Evolutionary conservation across 2,797 vertebrate species (phyloP).

Genomic region (Pseudocheirus occidentalis): DNA sequence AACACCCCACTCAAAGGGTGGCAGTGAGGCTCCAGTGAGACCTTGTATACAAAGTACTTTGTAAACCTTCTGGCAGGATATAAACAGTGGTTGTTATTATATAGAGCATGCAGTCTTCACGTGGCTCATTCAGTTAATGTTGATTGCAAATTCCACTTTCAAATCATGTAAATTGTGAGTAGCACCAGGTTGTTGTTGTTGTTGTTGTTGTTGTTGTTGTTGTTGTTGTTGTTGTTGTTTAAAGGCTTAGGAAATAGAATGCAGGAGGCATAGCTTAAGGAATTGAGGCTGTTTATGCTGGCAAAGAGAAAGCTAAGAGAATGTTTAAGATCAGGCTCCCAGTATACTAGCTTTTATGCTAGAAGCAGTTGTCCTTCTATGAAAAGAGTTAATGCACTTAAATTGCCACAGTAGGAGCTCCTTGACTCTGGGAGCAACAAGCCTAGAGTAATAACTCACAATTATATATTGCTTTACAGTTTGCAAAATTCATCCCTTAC

Average conservation of each 20-base stretch:
- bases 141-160: not conserved
- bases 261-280: slow-evolving; percentile 9
- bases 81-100: not conserved
- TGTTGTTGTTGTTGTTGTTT: slow-evolving; percentile 32
- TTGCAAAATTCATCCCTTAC: not conserved
- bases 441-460: not conserved
- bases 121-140: not conserved
- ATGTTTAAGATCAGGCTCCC: slow-evolving; percentile 2
- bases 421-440: not conserved
- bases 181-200: not conserved
- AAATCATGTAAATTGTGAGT: not conserved
- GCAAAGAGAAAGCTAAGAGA: slow-evolving; percentile 26
- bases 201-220: not conserved
- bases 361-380: not conserved
- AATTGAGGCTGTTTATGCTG: slow-evolving; percentile 37
- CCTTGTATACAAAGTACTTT: not conserved
- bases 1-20: not conserved
- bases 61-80: not conserved
- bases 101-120: not conserved
- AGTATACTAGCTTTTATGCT: not conserved
- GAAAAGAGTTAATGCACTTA: not conserved
- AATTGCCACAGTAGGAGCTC: not conserved
- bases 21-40: not conserved
- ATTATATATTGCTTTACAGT: not conserved
- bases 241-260: slow-evolving; percentile 32